phyloP scores from a whole-genome alignment of 2,113 vertebrate species.

The Accipiter virgatus region DNA sequence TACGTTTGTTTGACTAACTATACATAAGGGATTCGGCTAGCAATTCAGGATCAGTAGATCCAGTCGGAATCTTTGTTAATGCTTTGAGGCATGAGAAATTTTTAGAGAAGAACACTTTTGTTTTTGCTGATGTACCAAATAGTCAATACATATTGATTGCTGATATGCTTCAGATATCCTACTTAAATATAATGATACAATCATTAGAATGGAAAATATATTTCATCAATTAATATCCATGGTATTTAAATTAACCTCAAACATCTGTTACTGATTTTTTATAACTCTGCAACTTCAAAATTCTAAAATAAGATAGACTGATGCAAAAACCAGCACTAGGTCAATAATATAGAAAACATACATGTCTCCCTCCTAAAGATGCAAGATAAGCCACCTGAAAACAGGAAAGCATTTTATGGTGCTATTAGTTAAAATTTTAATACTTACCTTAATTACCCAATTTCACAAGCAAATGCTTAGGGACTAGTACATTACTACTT shows the following conservation, averaged over 20 bases:
- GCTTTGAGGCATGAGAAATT: not conserved
- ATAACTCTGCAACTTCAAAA: not conserved
- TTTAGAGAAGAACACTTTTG: not conserved
- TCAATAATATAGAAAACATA: not conserved
- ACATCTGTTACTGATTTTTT: not conserved
- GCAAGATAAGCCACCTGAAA: not conserved
- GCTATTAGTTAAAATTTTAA: not conserved
- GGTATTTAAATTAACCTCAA: conserved; percentile 36
- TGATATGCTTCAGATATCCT: not conserved
- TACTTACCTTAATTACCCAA: not conserved
- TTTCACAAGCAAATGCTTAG: not conserved
- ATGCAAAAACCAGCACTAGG: not conserved
- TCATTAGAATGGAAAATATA: not conserved
- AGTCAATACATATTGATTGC: not conserved
- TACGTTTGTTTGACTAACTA: not conserved
- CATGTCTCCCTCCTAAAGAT: not conserved
- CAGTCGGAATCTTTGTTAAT: not conserved
- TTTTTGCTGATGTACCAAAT: not conserved
- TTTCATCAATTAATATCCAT: conserved; percentile 14
- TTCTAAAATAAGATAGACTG: not conserved
- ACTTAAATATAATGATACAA: conserved; percentile 9
- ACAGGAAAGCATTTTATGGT: not conserved
- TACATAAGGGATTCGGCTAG: not conserved
- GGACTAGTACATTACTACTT: not conserved
- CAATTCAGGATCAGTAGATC: not conserved